Evolutionary conservation across 1,140 invertebrate species (phyloP).

Genomic region (Lasaia peninsularis): DNA sequence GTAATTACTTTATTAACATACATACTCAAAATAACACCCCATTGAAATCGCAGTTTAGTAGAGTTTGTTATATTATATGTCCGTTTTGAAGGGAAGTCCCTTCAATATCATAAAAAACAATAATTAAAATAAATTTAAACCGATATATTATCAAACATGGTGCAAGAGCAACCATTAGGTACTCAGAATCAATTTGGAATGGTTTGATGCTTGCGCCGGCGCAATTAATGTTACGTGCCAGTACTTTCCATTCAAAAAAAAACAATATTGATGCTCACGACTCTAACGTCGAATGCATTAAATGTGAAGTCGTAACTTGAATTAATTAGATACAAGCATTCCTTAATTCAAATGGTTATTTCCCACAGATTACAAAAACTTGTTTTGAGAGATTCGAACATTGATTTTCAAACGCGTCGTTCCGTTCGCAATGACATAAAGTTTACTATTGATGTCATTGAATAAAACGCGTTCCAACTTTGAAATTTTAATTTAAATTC

Average conservation of each 20-base stretch:
- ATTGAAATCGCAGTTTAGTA: no score
- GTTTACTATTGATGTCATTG: constrained; percentile 20
- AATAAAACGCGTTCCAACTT: constrained; percentile 2
- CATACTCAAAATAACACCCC: no score
- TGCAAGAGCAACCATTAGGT: constrained; percentile 53
- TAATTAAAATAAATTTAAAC: constrained; percentile 57
- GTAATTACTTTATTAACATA: no score
- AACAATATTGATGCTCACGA: constrained; percentile 67
- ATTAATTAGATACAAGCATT: constrained; percentile 54
- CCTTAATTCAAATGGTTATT: constrained; percentile 39
- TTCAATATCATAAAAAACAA: constrained; percentile 39
- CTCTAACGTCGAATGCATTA: constrained; percentile 57
- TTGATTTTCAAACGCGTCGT: constrained; percentile 24
- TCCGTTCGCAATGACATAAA: constrained; percentile 13
- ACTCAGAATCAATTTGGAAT: constrained; percentile 66
- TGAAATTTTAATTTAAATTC: constrained; percentile 11
- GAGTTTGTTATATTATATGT: no score
- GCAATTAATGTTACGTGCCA: constrained; percentile 64
- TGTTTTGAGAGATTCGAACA: constrained; percentile 25
- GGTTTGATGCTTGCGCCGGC: constrained; percentile 38
- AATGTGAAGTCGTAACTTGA: constrained; percentile 55
- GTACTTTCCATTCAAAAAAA: constrained; percentile 58
- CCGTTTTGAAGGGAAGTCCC: no score
- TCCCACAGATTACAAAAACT: constrained; percentile 29
- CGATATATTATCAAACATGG: constrained; percentile 54